Percentiles rank a stretch among this genome's conserved stretches.
These are phyloP conservation scores for Lycocorax pyrrhopterus DNA, from an alignment of 2,113 vertebrate genomes.

Conservation along the genomic window DNA sequence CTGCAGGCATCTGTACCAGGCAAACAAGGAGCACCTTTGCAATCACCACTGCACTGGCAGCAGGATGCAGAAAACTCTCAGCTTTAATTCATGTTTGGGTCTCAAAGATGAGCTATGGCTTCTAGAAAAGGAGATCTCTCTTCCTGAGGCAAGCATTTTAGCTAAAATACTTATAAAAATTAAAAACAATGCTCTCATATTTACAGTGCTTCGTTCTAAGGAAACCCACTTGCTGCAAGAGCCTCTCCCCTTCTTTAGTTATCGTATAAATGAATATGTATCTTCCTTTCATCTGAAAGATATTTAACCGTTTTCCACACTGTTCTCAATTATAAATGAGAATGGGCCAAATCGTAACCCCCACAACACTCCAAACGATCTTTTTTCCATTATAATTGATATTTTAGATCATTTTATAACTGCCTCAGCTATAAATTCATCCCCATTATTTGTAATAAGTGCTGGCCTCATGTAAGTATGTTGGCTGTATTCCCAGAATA, in stretches of 20 bases:
- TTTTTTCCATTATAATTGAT: constrained; percentile 47
- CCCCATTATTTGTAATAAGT: constrained; percentile 46
- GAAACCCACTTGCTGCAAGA: neutral
- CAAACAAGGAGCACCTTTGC: neutral
- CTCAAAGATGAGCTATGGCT: neutral
- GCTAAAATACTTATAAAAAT: neutral
- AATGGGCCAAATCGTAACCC: neutral
- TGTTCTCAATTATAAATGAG: constrained; percentile 35
- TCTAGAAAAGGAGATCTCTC: neutral
- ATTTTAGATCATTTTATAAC: constrained; percentile 39
- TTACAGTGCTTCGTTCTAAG: neutral
- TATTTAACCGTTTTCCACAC: neutral
- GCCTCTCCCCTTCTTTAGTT: neutral
- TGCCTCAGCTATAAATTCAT: constrained; percentile 36
- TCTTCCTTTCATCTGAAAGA: neutral
- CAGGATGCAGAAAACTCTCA: neutral
- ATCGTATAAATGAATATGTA: neutral
- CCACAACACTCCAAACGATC: neutral
- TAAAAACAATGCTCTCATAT: neutral
- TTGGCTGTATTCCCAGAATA: constrained; percentile 53
- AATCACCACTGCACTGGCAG: neutral
- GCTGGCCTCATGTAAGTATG: constrained; percentile 3
- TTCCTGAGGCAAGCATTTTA: neutral
- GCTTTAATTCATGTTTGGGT: neutral
- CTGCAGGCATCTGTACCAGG: neutral